Evolutionary conservation across 2,113 vertebrate genomes (phyloP).

Genomic region (Rafetus swinhoei): DNA sequence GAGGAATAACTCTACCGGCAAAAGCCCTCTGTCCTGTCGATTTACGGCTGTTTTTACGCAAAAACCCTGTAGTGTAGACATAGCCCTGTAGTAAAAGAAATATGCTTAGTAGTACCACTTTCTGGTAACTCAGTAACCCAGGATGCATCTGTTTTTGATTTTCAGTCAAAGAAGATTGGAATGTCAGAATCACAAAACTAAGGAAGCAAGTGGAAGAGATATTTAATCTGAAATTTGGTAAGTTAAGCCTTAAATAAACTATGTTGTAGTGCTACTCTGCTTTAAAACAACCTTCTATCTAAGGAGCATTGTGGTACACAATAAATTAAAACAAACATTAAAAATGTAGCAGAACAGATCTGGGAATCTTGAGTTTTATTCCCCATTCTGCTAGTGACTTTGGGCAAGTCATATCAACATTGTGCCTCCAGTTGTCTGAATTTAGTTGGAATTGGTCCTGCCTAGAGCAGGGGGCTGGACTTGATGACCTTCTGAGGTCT

Average conservation of each 20-base stretch:
- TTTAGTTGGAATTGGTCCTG: no score
- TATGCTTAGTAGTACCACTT: neutral
- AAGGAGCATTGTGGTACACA: neutral
- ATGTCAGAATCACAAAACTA: conserved; percentile 83
- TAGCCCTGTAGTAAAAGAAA: neutral
- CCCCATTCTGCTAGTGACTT: neutral
- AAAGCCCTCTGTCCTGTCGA: no score
- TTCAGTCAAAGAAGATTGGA: conserved; percentile 85
- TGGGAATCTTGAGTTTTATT: neutral
- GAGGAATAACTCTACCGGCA: no score
- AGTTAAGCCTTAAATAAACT: conserved; percentile 34
- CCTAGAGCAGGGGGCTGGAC: no score
- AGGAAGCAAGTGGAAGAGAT: conserved; percentile 85
- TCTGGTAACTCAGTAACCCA: neutral
- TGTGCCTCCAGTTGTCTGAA: neutral
- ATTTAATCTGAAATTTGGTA: conserved; percentile 85
- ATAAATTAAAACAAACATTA: neutral
- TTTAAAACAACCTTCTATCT: neutral
- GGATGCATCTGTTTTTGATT: neutral
- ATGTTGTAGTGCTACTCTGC: neutral
- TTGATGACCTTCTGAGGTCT: no score
- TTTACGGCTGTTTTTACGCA: no score
- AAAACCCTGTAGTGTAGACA: neutral
- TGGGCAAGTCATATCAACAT: neutral
- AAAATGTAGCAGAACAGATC: neutral